These are phyloP conservation scores for Apodemia mormo DNA, from an alignment of 2,888 invertebrate species.

Conservation along the genomic window DNA sequence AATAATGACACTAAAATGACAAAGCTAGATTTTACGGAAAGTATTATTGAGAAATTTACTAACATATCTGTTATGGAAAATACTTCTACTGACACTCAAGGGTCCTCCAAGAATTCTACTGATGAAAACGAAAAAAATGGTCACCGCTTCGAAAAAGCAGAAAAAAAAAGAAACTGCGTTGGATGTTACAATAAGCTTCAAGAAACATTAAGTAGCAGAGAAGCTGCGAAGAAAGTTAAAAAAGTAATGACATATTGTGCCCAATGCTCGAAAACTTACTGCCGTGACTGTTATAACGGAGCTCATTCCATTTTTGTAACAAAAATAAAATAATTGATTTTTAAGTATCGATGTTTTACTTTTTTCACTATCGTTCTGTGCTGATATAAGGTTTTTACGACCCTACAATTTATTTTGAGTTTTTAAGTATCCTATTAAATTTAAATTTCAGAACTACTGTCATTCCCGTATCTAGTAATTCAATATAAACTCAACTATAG, in stretches of 20 bases:
- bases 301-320: background rate
- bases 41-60: slow-evolving; percentile 12
- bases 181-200: slow-evolving; percentile 20
- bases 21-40: slow-evolving; percentile 15
- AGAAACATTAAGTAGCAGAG: slow-evolving; percentile 13
- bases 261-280: background rate
- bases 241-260: slow-evolving; percentile 5
- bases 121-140: background rate
- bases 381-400: slow-evolving; percentile 20
- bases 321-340: slow-evolving; percentile 14
- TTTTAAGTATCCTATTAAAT: slow-evolving; percentile 17
- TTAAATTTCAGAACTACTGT: slow-evolving; percentile 13
- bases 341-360: slow-evolving; percentile 14
- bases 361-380: slow-evolving; percentile 13
- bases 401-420: slow-evolving; percentile 21
- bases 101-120: too few relatives aligned
- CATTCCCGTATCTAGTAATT: background rate
- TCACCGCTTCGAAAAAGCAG: background rate
- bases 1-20: slow-evolving; percentile 7
- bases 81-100: too few relatives aligned
- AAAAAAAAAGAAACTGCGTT: slow-evolving; percentile 19
- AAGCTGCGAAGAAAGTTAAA: slow-evolving; percentile 20
- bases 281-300: too few relatives aligned
- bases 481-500: slow-evolving; percentile 13
- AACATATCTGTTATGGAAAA: background rate